These are phyloP conservation scores for Dicrostonyx torquatus DNA, from an alignment of 2,797 vertebrate species.

Conservation along the genomic window DNA sequence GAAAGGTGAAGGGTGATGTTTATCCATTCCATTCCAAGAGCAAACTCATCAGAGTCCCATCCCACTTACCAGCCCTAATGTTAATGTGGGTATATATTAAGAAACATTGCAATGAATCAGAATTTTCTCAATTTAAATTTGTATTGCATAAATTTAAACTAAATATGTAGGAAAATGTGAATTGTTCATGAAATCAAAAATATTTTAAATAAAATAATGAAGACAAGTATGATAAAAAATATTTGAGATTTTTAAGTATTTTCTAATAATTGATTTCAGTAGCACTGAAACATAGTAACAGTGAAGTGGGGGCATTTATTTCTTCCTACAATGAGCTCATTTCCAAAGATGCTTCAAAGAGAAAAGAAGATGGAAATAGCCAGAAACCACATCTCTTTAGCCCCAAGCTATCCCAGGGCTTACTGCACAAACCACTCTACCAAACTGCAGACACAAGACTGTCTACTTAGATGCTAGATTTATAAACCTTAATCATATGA, in stretches of 20 bases:
- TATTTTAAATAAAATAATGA: slow-evolving; percentile 25
- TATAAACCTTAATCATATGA: slow-evolving; percentile 30
- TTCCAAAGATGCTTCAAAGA: slow-evolving; percentile 54
- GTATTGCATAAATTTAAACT: slow-evolving; percentile 37
- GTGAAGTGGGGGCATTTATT: slow-evolving; percentile 3
- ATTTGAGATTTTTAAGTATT: slow-evolving; percentile 19
- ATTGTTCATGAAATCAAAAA: slow-evolving; percentile 40
- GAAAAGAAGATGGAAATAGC: slow-evolving; percentile 5
- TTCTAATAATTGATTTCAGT: slow-evolving; percentile 45
- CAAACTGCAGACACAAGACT: background rate
- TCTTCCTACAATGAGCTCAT: slow-evolving; percentile 30
- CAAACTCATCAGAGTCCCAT: background rate
- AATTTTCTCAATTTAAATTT: background rate
- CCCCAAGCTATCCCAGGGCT: background rate
- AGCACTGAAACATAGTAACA: slow-evolving; percentile 39
- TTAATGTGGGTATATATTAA: background rate
- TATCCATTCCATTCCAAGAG: background rate
- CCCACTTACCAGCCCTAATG: background rate
- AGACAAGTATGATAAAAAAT: slow-evolving; percentile 20
- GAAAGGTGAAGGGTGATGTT: background rate
- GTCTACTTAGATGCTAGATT: background rate
- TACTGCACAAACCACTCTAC: background rate
- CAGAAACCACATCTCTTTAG: background rate
- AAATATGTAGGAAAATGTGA: background rate
- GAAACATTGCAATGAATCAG: background rate